These are phyloP conservation scores for Leuciscus waleckii DNA, from an alignment of 2,797 vertebrate genomes.

Conservation along the genomic window DNA sequence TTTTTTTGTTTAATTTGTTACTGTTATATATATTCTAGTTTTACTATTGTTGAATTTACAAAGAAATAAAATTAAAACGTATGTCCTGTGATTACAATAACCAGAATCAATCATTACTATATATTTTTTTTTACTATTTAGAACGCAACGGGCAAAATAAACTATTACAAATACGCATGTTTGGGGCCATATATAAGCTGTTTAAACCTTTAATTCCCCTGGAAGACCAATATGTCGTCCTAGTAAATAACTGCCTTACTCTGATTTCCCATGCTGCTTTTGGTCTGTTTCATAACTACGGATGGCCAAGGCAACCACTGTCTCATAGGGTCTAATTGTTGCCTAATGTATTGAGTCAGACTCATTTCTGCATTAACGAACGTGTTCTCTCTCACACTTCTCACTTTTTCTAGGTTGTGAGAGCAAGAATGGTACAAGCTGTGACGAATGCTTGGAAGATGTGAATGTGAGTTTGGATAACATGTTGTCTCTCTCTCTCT, in stretches of 20 bases:
- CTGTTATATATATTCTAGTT: background rate
- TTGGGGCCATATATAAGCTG: background rate
- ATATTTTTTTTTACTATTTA: background rate
- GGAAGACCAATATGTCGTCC: background rate
- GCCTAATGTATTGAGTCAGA: constrained; percentile 11
- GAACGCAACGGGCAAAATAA: background rate
- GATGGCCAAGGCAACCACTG: constrained; percentile 15
- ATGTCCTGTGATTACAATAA: background rate
- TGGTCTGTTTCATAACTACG: constrained; percentile 5
- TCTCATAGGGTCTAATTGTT: constrained; percentile 24
- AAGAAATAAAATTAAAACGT: background rate
- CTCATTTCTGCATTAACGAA: background rate
- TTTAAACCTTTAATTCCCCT: background rate
- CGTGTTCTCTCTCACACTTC: background rate
- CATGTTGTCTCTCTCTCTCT: too few relatives aligned
- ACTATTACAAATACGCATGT: too few relatives aligned
- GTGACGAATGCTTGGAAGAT: constrained; percentile 88
- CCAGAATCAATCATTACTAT: background rate
- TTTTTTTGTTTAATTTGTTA: background rate
- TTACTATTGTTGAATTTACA: background rate
- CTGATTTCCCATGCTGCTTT: constrained; percentile 28
- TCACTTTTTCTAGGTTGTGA: constrained; percentile 78
- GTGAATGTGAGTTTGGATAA: constrained; percentile 81
- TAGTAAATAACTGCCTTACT: background rate
- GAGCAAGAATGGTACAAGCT: constrained; percentile 79